Conservation (phyloP, 2,113 vertebrate genomes). For the Egretta garzetta region DNA sequence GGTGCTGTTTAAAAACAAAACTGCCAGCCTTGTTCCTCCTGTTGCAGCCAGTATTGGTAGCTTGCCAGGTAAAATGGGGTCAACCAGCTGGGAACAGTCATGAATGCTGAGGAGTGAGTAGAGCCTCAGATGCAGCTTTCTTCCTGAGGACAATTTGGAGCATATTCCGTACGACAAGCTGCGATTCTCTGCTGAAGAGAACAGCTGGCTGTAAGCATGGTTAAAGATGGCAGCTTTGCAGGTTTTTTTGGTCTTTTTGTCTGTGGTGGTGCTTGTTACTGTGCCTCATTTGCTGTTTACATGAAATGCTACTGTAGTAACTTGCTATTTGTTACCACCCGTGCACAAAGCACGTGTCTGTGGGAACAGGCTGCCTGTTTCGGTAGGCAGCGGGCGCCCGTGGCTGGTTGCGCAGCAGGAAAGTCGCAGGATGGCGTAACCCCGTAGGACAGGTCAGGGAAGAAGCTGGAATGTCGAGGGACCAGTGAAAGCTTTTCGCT, state of each 20-base stretch:
- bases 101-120: neutral
- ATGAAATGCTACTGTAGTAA: neutral
- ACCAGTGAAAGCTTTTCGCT: neutral
- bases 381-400: rapidly evolving
- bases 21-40: neutral
- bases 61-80: neutral
- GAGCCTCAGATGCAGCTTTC: neutral
- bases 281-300: conserved; percentile 57
- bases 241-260: neutral
- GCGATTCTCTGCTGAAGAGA: neutral
- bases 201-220: neutral
- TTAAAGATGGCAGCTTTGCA: neutral
- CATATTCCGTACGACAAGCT: neutral
- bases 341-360: rapidly evolving
- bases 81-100: neutral
- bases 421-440: neutral
- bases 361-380: neutral
- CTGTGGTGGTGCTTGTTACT: neutral
- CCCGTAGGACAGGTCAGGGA: rapidly evolving
- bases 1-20: neutral
- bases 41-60: neutral
- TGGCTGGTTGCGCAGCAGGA: neutral
- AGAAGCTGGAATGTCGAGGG: neutral
- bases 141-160: neutral
- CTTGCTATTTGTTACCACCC: neutral